Conservation (phyloP, 2,113 vertebrate species). For the Lagopus muta region DNA sequence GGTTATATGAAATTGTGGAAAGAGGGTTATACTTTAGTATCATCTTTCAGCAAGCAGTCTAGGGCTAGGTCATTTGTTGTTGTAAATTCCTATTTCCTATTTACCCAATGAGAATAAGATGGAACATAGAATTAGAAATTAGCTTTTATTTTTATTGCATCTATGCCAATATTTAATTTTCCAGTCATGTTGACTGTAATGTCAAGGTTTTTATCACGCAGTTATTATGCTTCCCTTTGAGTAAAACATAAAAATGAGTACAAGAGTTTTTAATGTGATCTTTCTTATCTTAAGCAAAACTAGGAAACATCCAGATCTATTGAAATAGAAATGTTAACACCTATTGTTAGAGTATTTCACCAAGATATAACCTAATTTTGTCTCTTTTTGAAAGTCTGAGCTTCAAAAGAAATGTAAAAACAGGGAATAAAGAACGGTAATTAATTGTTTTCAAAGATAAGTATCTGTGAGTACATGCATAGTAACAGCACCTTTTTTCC, state of each 20-base stretch:
- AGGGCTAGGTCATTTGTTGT: background rate
- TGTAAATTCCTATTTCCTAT: background rate
- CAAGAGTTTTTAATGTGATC: background rate
- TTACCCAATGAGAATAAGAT: background rate
- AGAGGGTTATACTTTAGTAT: background rate
- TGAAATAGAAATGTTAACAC: background rate
- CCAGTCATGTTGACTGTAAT: background rate
- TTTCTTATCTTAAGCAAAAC: background rate
- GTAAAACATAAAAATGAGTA: background rate
- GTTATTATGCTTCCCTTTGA: background rate
- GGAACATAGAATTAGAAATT: background rate
- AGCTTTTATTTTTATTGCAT: background rate
- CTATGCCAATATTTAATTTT: background rate
- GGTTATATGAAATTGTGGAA: background rate
- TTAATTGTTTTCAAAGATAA: conserved; percentile 19
- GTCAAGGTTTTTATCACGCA: background rate
- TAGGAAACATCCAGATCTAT: background rate
- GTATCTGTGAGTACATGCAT: background rate
- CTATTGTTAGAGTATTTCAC: background rate
- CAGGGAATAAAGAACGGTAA: background rate
- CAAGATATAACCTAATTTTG: background rate
- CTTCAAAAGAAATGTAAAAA: background rate
- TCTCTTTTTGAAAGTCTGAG: background rate
- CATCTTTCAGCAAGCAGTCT: background rate
- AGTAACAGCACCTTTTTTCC: background rate